Evolutionary conservation across 2,888 invertebrate species (phyloP).

Genomic region (Drosophila prostipennis): DNA sequence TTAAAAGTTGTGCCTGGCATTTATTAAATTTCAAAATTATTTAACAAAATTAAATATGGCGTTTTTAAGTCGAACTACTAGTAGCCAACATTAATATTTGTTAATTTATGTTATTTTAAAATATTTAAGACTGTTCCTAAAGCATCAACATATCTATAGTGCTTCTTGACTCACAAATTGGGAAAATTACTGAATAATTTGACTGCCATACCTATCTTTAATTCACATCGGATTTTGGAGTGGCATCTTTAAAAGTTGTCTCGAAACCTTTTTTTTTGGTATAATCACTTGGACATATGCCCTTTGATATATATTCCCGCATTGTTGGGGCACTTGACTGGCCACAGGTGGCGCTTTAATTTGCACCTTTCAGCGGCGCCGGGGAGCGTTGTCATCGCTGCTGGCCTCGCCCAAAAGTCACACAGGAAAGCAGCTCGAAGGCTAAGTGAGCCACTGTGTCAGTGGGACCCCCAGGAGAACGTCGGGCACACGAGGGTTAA

Average conservation of each 20-base stretch:
- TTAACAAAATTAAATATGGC: not conserved
- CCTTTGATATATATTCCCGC: constrained; percentile 9
- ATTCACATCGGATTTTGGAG: no score
- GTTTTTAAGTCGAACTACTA: no score
- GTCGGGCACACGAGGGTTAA: constrained; percentile 9
- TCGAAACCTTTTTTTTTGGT: not conserved
- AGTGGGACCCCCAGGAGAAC: constrained; percentile 35
- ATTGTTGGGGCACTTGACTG: constrained; percentile 30
- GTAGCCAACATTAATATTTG: no score
- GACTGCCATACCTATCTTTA: no score
- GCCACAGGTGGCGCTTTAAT: constrained; percentile 74
- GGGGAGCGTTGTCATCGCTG: constrained; percentile 55
- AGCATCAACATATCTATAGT: no score
- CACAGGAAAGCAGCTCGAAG: constrained; percentile 9
- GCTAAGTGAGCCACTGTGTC: constrained; percentile 77
- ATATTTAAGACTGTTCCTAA: no score
- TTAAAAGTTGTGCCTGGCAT: not conserved
- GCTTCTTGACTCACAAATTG: no score
- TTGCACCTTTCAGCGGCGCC: constrained; percentile 61
- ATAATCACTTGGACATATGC: not conserved
- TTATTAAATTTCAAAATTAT: not conserved
- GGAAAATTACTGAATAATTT: no score
- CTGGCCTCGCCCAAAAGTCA: constrained; percentile 15
- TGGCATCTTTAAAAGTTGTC: not conserved
- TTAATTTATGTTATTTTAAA: no score